Percentiles rank a stretch among this genome's conserved stretches.
These are phyloP conservation scores for Buathra laborator DNA, from an alignment of 2,888 invertebrate species.

Conservation along the genomic window DNA sequence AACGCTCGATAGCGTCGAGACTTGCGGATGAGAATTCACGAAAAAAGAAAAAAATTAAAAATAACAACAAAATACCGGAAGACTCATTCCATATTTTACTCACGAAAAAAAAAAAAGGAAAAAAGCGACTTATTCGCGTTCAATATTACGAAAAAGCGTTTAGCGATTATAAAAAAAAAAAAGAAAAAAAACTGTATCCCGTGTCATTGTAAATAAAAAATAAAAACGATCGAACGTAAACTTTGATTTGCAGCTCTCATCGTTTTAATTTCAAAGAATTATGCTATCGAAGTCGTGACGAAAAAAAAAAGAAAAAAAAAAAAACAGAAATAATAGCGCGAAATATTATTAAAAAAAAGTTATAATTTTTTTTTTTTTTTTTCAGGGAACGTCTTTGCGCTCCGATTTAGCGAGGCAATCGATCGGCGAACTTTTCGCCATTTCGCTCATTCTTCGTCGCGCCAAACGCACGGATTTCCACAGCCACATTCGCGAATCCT, in stretches of 20 bases:
- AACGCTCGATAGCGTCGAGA: conserved; percentile 88
- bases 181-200: conserved; percentile 35
- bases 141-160: not conserved
- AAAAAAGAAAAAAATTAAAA: not conserved
- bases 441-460: conserved; percentile 70
- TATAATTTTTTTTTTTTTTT: not conserved
- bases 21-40: conserved; percentile 86
- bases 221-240: conserved; percentile 27
- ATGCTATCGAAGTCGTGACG: conserved; percentile 11
- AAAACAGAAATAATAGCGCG: not conserved
- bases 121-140: not conserved
- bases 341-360: too few relatives aligned
- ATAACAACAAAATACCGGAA: not conserved
- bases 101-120: not conserved
- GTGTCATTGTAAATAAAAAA: conserved; percentile 53
- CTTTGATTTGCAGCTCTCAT: conserved; percentile 1
- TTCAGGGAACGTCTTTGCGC: conserved; percentile 16
- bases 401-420: conserved; percentile 47
- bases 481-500: conserved; percentile 90
- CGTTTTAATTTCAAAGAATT: conserved; percentile 37
- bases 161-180: not conserved
- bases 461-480: conserved; percentile 85
- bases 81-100: not conserved
- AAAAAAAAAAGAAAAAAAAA: conserved; percentile 25
- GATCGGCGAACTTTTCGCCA: conserved; percentile 44